A percentile compares a stretch with the other conserved stretches of the same genome.
Conservation (phyloP, 1,140 invertebrate genomes). For the Trinorchestia longiramus region DNA sequence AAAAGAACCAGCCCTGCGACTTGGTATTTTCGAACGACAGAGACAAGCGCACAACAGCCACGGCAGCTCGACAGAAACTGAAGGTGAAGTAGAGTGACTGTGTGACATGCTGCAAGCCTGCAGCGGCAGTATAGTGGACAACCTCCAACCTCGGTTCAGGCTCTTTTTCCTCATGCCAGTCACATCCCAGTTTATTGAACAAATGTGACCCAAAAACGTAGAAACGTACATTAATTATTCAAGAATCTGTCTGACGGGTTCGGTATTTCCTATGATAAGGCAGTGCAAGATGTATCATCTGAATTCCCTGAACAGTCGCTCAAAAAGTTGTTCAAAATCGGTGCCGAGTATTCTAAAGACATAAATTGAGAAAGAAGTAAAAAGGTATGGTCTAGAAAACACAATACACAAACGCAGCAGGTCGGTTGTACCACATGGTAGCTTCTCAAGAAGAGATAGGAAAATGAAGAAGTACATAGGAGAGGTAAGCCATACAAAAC, state of each 20-base stretch:
- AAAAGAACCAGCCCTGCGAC: neutral
- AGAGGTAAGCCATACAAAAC: too few relatives aligned
- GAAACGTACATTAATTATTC: neutral
- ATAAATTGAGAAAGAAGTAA: neutral
- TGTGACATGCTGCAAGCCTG: neutral
- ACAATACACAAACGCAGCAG: neutral
- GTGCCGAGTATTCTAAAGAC: neutral
- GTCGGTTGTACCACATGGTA: neutral
- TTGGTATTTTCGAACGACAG: neutral
- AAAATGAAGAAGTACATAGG: neutral
- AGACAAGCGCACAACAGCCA: neutral
- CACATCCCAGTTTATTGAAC: neutral
- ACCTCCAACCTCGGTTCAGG: neutral
- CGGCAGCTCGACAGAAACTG: neutral
- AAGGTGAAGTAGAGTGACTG: neutral
- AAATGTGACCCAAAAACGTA: neutral
- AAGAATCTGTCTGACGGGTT: too few relatives aligned
- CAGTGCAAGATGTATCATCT: neutral
- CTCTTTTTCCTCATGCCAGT: neutral
- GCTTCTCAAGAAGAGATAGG: neutral
- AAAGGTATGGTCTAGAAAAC: neutral
- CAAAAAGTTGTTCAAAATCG: neutral
- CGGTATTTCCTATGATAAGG: neutral
- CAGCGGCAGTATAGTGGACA: neutral
- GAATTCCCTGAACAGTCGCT: neutral